Evolutionary conservation across 2,888 invertebrate genomes (phyloP).

Genomic region (Halocaridina rubra): DNA sequence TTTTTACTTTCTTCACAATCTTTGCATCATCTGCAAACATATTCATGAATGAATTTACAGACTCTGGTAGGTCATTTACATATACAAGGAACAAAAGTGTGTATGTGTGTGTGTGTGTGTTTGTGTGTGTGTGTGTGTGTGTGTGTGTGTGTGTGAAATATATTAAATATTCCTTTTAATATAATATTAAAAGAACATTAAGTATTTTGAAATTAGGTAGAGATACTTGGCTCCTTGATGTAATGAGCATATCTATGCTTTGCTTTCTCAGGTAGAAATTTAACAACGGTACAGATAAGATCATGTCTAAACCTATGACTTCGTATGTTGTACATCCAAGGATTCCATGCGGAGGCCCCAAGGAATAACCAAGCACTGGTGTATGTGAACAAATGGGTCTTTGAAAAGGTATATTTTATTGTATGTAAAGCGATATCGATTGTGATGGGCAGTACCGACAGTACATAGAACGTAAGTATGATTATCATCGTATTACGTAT

Average conservation of each 20-base stretch:
- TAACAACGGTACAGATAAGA: background rate
- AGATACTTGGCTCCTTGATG: background rate
- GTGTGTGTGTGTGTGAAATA: background rate
- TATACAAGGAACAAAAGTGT: no score
- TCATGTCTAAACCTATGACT: constrained; percentile 17
- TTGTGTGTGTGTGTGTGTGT: no score
- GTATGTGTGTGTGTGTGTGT: no score
- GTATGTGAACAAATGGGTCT: background rate
- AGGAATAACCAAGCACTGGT: constrained; percentile 22
- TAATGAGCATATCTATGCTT: background rate
- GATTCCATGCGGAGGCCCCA: constrained; percentile 22
- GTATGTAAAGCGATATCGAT: background rate
- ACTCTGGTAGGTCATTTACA: no score
- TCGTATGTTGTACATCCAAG: constrained; percentile 40
- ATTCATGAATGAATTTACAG: no score
- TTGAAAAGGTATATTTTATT: background rate
- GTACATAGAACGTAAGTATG: background rate
- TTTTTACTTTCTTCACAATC: no score
- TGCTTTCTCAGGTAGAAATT: background rate
- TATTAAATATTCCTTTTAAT: background rate
- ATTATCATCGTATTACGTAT: background rate
- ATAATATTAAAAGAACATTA: no score
- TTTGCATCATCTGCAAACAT: no score
- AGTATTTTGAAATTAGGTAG: no score
- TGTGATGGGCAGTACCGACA: background rate